phyloP scores from a whole-genome alignment of 2,797 vertebrate genomes.

The Allobates femoralis region DNA sequence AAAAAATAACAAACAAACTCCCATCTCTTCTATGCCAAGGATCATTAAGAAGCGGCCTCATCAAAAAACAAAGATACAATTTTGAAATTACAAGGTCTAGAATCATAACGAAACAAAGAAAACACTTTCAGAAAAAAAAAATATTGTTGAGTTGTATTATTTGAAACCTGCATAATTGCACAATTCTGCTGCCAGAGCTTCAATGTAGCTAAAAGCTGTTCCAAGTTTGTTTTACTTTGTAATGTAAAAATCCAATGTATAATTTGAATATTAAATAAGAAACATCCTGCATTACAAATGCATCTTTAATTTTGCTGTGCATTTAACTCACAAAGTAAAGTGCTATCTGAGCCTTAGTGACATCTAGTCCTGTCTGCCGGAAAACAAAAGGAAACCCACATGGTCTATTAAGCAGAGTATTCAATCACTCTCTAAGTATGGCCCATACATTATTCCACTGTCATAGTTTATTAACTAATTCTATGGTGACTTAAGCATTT shows the following conservation, averaged over 20 bases:
- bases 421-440: constrained; percentile 37
- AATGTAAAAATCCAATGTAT: constrained; percentile 48
- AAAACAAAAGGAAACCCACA: constrained; percentile 52
- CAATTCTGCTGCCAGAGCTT: constrained; percentile 31
- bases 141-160: constrained; percentile 37
- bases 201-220: constrained; percentile 32
- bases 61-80: not conserved
- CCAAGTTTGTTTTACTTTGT: constrained; percentile 49
- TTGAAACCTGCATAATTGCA: constrained; percentile 42
- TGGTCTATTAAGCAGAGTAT: constrained; percentile 48
- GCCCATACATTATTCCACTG: constrained; percentile 45
- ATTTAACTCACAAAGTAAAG: constrained; percentile 55
- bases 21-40: not conserved
- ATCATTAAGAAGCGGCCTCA: not conserved
- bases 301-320: constrained; percentile 41
- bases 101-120: constrained; percentile 11
- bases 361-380: constrained; percentile 47
- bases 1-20: not conserved
- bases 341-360: constrained; percentile 39
- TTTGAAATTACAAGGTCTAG: constrained; percentile 24
- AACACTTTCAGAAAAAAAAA: constrained; percentile 2
- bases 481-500: constrained; percentile 49
- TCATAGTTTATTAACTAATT: constrained; percentile 51
- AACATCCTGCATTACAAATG: constrained; percentile 40
- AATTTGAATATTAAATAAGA: constrained; percentile 49